Base-by-base conservation (phyloP, 2,888 invertebrate species). In the Sarcophaga carnaria region DNA sequence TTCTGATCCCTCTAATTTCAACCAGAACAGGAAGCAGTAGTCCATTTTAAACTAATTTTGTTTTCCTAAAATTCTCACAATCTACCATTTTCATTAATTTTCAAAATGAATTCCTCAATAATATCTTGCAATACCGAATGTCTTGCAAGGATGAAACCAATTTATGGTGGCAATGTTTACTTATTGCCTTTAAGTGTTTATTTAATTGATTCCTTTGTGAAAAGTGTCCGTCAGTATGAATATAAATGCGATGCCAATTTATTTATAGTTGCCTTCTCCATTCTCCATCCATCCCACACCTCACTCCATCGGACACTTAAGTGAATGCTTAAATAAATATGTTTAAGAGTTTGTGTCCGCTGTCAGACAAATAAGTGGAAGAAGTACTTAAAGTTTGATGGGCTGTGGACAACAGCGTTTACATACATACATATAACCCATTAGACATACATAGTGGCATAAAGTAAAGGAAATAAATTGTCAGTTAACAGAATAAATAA, bases 131-230 rank as follows among this genome's bases (percentile, higher is more conserved):
- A 54, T 54, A 60, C 27, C 45, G 27, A 47, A 62, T 14, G 22
- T 37, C 25, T 66, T 54, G 11, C 22, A 69, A 70, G 47, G 6
- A 60, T 67, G 62, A 83, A 67, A 74, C 8, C 37, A 37, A 25
- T 12, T 11, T 25, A 20, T 63, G 71, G 14, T 63, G 79, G 75
- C 12, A 63, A 74, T 81, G 78, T 85, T 81, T 85, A 74, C 69
- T 81, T 81, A 78, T 81, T 78, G 86, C 76, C 82, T 83, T 86
- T 80, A 76, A 81, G 91, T 90, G 91, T 91, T 91, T 89, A 91
- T 91, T 91, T 91, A 91, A 91, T 91, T 91, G 91, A 90, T 90
- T 90, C 90, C 89, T 85, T 85, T 85, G 84, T 76, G 90, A 89
- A 85, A 89, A 90, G 90, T 78, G 80, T 72, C 74, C 70, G 75